A percentile compares a stretch with the other conserved stretches of the same genome.
Conservation (phyloP, 2,797 vertebrate species). For the Gymnocypris eckloni region DNA sequence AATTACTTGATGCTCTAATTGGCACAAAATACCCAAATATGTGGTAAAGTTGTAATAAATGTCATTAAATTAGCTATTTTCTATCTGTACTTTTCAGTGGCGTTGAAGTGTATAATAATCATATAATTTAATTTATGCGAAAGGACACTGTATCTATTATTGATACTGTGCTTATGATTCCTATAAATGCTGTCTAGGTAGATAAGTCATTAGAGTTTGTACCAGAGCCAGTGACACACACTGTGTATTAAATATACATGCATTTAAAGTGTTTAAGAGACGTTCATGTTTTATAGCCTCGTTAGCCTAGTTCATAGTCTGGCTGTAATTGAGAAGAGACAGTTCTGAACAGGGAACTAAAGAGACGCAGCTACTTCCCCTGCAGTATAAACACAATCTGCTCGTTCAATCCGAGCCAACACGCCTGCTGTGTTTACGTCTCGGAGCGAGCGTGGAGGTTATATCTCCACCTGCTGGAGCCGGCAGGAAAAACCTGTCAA, state of each 20-base stretch:
- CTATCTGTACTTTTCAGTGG: not conserved
- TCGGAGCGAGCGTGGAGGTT: not conserved
- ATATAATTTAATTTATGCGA: not conserved
- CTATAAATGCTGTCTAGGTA: conserved; percentile 13
- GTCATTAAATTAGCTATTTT: too few species aligned
- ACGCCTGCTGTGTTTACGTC: conserved; percentile 29
- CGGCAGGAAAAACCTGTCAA: not conserved
- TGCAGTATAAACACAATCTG: conserved; percentile 41
- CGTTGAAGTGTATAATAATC: not conserved
- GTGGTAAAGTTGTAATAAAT: not conserved
- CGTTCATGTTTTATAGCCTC: not conserved
- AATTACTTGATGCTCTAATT: not conserved
- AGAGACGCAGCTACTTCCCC: conserved; percentile 17
- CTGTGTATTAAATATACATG: too few species aligned
- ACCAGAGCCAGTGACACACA: conserved; percentile 10
- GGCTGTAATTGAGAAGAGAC: not conserved
- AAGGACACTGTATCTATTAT: not conserved
- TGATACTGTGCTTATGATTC: not conserved
- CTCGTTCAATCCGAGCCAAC: conserved; percentile 13
- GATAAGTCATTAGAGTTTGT: not conserved
- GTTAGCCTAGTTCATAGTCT: conserved; percentile 1
- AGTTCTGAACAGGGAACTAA: not conserved
- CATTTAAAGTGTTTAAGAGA: not conserved
- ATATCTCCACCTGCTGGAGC: conserved; percentile 27
- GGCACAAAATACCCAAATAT: not conserved